Base-by-base conservation (phyloP, 2,888 invertebrate species). In the Epiblema foenella region DNA sequence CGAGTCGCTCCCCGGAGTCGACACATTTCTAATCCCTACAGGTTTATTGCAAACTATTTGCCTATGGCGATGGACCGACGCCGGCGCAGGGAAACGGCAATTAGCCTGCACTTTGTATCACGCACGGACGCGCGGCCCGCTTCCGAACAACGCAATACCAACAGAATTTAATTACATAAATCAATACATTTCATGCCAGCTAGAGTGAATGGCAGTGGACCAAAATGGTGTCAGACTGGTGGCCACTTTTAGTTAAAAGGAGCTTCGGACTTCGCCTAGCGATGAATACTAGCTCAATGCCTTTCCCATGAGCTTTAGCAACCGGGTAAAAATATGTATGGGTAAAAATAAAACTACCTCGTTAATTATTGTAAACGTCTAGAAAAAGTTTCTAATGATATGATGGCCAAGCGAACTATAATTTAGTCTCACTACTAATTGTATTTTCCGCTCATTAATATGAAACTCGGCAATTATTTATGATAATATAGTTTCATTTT, bases 141-240 rank as follows among this genome's bases (percentile, higher is more conserved):
- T 69, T 69, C 69, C 69, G 57, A 69, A 20, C 18, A 11, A 63
- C 63, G 69, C 69, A 69, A 69, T 18, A 49, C 10, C 56, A 29
- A 39, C 64, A 49, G 46, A 52, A 68, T 17, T 68, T 69, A 68
- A 69, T 69, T 69, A 63, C 68, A 69, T 63, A 69, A 62, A 69
- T 69, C 52, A 42, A 56, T 69, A 17, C 29, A 20, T 18, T 46
- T 57, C 18, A 24, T 24, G 24, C 24, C 24, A 24, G 24, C 24
- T 4, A 24, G n/a, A n/a, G n/a, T n/a, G n/a, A n/a, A n/a, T n/a
- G n/a, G n/a, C n/a, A n/a, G n/a, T n/a, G n/a, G n/a, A n/a, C n/a
- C n/a, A n/a, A n/a, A n/a, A n/a, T n/a, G n/a, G n/a, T n/a, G n/a
- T n/a, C n/a, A n/a, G n/a, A n/a, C n/a, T n/a, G n/a, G n/a, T n/a